Evolutionary conservation across 2,113 vertebrate genomes (phyloP), one percentile per base, ranked within the genome.

Genomic region (Rana temporaria): DNA sequence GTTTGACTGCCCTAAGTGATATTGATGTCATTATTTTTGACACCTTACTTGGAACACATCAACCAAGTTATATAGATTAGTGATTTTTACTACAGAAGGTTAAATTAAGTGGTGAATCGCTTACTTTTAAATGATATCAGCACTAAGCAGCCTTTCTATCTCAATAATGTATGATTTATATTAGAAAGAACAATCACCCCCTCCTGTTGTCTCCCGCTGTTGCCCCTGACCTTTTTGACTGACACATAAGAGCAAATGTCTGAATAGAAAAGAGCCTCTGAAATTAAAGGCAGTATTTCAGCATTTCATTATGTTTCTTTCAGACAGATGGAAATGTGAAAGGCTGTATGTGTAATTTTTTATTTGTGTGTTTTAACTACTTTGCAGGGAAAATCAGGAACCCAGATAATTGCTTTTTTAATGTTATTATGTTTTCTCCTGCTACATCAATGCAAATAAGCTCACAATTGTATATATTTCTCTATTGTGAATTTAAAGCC

Each of bases 241-340:
- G 90, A 90, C 74, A 91, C 87, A 87, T 42, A 69, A 75, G 84
- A 86, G 85, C 85, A 80, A 65, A 77, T 86, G 90, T 86, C 87
- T 89, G 67, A 75, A 78, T 89, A 90, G 86, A 93, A 95, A 97
- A 95, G 94, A 93, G 87, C 90, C 92, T 93, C 92, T 90, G 90
- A 91, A 93, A 95, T 89, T 93, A 94, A 86, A 94, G 91, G 91
- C 91, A 90, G 91, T 87, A 86, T 94, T 96, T 97, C 96, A 97
- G 97, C 96, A 96, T 97, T 97, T 97, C 95, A 97, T 97, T 96
- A 96, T 92, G 89, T 90, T 90, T 94, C 96, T 95, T 95, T 96
- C 95, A 48, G 42, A 12, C 11, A 48, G 12, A 48, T 48, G 42
- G 12, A 48, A 48, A 48, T 9, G 2, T 48, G 42, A 48, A 11